Evolutionary conservation across 2,797 vertebrate genomes (phyloP).

Genomic region (Syncerus caffer): DNA sequence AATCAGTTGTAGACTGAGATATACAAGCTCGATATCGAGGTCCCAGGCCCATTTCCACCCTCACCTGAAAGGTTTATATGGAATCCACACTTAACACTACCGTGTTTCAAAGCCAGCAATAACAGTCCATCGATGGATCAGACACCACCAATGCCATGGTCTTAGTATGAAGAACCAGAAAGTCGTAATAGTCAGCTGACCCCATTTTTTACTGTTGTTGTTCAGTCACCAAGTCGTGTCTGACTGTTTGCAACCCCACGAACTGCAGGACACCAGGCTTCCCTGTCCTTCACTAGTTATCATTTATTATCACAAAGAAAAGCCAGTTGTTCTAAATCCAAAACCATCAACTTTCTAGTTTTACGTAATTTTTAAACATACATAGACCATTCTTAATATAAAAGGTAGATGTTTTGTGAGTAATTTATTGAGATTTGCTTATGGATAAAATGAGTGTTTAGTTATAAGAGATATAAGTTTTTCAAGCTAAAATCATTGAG

Average conservation of each 20-base stretch:
- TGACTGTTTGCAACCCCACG: background rate
- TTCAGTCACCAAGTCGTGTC: background rate
- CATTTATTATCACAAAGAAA: background rate
- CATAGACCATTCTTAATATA: background rate
- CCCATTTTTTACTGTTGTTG: background rate
- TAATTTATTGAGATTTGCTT: background rate
- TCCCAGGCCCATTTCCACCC: background rate
- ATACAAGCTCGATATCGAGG: background rate
- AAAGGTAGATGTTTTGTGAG: background rate
- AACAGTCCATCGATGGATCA: background rate
- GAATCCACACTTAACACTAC: background rate
- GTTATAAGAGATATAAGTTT: background rate
- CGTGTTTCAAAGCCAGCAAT: background rate
- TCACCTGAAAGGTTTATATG: background rate
- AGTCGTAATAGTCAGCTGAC: background rate
- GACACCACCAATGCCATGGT: background rate
- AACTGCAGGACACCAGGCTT: background rate
- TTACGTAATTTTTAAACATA: background rate
- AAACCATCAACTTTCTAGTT: background rate
- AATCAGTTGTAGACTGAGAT: background rate
- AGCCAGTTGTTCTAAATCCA: background rate
- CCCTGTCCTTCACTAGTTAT: background rate
- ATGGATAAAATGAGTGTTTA: background rate
- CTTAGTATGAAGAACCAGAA: conserved; percentile 12
- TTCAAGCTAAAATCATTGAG: conserved; percentile 3